Evolutionary conservation across 2,888 invertebrate species (phyloP), one percentile per base, ranked within the genome.

Genomic region (Drosophila subquinaria): DNA sequence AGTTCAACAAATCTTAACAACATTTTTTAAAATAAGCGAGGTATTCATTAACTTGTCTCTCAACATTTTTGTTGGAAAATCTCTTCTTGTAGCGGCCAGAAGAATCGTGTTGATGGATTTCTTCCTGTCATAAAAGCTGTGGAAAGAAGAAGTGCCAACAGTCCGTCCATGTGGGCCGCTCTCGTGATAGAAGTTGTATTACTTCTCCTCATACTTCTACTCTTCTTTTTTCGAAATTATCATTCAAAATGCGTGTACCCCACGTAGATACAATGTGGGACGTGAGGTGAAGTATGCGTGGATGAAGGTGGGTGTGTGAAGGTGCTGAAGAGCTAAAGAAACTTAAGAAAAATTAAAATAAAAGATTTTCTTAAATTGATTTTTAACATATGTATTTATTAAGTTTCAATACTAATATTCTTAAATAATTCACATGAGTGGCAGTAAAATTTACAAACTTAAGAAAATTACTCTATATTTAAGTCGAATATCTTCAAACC

Each of bases 91-190:
- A 53, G 61, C 67, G 79, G 42, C 61, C 73, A 61, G 64, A 76
- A 75, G 81, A 76, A 83, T 78, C 69, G 79, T 75, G 85, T 84
- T 86, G 85, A 86, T 86, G 85, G 89, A 86, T 86, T 76, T 88
- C 89, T 86, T 89, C 89, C 85, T 88, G 85, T 89, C 88, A 80
- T 83, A 75, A 81, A 75, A 76, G 57, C 71, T 57, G 63, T 64
- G 52, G 62, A 47, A 59, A 79, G 71, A 59, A 79, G 71, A 73
- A 68, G 60, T 76, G 84, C 64, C 86, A 77, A 72, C 61, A 52
- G 42, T 52, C 45, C 15, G 33, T 23, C 47, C 6, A 68, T 84
- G 81, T 72, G 76, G 85, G 79, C 55, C 56, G 84, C 57, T 56
- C 61, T 79, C 76, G 69, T 67, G 60, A 73, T 83, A 81, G 81